These are phyloP conservation scores for Zosterops japonicus DNA, from an alignment of 2,113 vertebrate genomes.

Conservation along the genomic window DNA sequence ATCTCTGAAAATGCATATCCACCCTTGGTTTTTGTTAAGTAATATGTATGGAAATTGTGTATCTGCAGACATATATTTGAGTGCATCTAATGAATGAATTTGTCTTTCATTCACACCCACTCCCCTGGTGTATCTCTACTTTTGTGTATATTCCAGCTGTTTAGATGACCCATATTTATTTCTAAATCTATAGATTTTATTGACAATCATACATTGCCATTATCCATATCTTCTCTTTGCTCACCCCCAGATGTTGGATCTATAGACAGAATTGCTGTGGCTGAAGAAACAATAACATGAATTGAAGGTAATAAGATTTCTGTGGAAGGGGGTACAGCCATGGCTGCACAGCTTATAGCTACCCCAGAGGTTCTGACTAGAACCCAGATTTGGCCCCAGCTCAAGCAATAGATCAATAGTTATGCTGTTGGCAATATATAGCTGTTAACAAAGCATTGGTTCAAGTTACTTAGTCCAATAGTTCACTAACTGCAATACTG, in stretches of 20 bases:
- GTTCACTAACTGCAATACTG: background rate
- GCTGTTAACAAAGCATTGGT: background rate
- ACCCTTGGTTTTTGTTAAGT: background rate
- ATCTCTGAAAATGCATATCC: background rate
- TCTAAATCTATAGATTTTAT: background rate
- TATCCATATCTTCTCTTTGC: background rate
- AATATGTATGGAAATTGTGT: background rate
- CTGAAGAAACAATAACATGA: background rate
- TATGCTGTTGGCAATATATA: background rate
- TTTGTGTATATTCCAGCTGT: background rate
- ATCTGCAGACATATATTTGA: conserved; percentile 8
- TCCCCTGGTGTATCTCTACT: background rate
- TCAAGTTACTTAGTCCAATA: background rate
- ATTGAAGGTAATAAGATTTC: background rate
- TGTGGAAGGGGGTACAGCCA: background rate
- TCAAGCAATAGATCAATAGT: background rate
- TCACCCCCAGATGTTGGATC: background rate
- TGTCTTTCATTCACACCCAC: background rate
- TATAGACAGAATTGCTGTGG: background rate
- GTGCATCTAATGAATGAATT: background rate
- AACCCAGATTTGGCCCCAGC: background rate
- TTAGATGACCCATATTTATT: background rate
- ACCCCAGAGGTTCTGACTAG: background rate
- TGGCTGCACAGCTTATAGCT: background rate
- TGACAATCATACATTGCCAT: background rate